Evolutionary conservation across 2,797 vertebrate species (phyloP).

Genomic region (Pipistrellus kuhlii): DNA sequence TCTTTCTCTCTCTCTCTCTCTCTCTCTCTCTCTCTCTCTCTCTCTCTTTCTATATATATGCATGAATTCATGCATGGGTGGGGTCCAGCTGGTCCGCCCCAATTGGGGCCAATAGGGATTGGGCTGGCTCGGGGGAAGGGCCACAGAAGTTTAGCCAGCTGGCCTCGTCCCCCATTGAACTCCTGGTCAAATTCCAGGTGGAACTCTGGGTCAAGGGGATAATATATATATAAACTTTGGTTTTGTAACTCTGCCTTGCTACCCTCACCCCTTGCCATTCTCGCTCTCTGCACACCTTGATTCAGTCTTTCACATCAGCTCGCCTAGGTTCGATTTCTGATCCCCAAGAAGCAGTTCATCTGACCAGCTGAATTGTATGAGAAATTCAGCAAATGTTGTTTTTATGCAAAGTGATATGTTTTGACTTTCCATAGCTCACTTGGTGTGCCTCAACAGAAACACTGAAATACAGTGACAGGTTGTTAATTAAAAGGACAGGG

Average conservation of each 20-base stretch:
- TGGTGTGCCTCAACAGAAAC: constrained; percentile 2
- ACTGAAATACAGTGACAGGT: constrained; percentile 42
- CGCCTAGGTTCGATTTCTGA: background rate
- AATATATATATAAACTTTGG: background rate
- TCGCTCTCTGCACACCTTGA: background rate
- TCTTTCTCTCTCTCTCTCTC: too few relatives aligned
- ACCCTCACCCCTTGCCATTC: background rate
- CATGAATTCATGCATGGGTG: too few relatives aligned
- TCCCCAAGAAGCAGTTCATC: background rate
- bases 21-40: too few relatives aligned
- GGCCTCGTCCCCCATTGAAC: too few relatives aligned
- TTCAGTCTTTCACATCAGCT: background rate
- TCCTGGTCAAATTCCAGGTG: too few relatives aligned
- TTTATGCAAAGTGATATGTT: constrained; percentile 36
- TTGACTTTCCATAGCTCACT: background rate
- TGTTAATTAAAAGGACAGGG: constrained; percentile 33
- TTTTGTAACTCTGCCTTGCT: background rate
- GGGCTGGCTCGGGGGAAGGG: too few relatives aligned
- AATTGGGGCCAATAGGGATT: too few relatives aligned
- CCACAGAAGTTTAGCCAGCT: too few relatives aligned
- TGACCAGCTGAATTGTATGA: background rate
- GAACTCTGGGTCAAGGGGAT: too few relatives aligned
- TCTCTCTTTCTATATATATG: too few relatives aligned
- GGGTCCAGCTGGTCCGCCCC: too few relatives aligned
- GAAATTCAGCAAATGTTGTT: constrained; percentile 55